These are phyloP conservation scores for Mellivora capensis DNA, from an alignment of 2,113 vertebrate species.

Conservation along the genomic window DNA sequence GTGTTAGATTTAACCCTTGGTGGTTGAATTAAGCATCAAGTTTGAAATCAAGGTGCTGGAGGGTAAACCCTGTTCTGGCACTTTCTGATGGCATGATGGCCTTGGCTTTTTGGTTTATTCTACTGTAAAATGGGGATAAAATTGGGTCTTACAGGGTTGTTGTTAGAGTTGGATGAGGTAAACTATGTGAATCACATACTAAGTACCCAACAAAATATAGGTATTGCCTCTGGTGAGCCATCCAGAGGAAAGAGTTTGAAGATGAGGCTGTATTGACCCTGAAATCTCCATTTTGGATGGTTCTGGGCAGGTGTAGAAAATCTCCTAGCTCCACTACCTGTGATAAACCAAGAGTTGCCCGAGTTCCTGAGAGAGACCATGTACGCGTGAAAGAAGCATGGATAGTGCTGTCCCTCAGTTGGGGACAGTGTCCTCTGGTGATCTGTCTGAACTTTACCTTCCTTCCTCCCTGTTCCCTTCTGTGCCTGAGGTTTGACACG, in stretches of 20 bases:
- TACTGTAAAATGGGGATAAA: neutral
- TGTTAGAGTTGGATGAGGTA: neutral
- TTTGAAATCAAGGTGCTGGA: neutral
- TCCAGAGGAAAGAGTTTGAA: neutral
- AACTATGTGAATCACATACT: neutral
- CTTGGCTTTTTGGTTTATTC: neutral
- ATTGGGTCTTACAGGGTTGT: neutral
- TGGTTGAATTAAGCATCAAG: neutral
- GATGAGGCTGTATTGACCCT: neutral
- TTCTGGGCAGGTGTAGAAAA: neutral
- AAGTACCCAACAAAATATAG: neutral
- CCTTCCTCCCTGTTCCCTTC: neutral
- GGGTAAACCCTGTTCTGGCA: neutral
- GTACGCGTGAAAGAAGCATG: neutral
- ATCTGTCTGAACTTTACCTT: slow-evolving; percentile 32
- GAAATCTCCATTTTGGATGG: neutral
- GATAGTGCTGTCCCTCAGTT: neutral
- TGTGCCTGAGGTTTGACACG: neutral
- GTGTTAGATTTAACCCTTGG: neutral
- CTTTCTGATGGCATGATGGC: neutral
- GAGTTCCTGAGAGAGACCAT: neutral
- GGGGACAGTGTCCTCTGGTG: neutral
- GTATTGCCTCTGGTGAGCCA: neutral
- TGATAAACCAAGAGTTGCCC: neutral
- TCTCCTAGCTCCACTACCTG: neutral